Conservation (phyloP, 2,888 invertebrate genomes). For the Erynnis tages region DNA sequence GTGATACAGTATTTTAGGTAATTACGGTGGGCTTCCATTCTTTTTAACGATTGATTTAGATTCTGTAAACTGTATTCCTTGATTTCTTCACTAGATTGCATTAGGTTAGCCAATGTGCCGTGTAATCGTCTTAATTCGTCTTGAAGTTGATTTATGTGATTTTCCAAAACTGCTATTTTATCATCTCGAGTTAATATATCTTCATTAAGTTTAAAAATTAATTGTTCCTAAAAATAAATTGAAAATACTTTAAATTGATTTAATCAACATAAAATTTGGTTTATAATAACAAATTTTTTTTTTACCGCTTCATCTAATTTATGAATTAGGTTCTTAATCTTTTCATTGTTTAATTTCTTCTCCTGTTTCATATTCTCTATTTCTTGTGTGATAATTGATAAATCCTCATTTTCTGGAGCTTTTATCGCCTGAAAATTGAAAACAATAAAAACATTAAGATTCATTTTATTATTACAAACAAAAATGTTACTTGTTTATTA, state of each 20-base stretch:
- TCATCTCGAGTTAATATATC: constrained; percentile 53
- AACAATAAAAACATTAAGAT: neutral
- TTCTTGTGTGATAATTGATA: constrained; percentile 47
- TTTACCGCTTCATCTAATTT: constrained; percentile 61
- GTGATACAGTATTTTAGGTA: too few relatives aligned
- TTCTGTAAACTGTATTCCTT: constrained; percentile 49
- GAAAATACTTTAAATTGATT: too few relatives aligned
- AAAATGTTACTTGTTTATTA: constrained; percentile 6
- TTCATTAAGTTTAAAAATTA: constrained; percentile 51
- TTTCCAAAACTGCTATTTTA: constrained; percentile 63
- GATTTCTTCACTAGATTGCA: constrained; percentile 59
- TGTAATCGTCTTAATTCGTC: constrained; percentile 62
- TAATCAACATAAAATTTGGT: too few relatives aligned
- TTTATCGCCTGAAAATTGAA: neutral
- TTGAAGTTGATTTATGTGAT: constrained; percentile 64
- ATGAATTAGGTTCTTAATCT: constrained; percentile 53
- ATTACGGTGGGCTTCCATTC: constrained; percentile 71
- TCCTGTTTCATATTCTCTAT: constrained; percentile 58
- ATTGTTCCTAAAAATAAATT: constrained; percentile 52
- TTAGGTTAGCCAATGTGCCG: constrained; percentile 44
- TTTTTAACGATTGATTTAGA: constrained; percentile 52
- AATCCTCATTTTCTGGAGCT: constrained; percentile 1
- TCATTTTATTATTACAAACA: too few relatives aligned
- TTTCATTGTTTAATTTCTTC: constrained; percentile 48
- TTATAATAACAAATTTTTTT: neutral